These are phyloP conservation scores for Pandemis cinnamomeana DNA, from an alignment of 2,888 invertebrate species.

Conservation along the genomic window DNA sequence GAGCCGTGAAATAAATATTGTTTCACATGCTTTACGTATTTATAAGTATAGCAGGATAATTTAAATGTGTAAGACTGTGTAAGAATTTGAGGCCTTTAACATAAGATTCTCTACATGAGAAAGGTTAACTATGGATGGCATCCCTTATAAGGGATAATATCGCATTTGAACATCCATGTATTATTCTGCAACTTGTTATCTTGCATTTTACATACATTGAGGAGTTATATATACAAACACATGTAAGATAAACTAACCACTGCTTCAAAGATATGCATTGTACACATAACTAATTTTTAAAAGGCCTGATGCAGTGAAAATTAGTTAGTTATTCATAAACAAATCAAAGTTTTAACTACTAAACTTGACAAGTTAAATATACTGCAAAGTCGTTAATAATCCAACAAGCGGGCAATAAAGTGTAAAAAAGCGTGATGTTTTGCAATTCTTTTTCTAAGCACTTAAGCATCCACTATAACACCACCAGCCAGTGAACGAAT, in stretches of 20 bases:
- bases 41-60: too few species aligned
- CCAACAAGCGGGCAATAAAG: not conserved
- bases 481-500: too few species aligned
- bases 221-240: too few species aligned
- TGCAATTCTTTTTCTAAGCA: slow-evolving; percentile 40
- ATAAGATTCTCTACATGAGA: too few species aligned
- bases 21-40: too few species aligned
- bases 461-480: not conserved
- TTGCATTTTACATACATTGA: too few species aligned
- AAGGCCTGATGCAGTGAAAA: not conserved
- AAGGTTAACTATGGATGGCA: too few species aligned
- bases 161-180: too few species aligned
- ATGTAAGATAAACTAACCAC: not conserved
- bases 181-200: too few species aligned
- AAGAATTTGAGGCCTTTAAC: not conserved
- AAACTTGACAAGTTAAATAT: not conserved
- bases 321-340: not conserved
- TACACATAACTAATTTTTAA: not conserved
- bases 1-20: too few species aligned
- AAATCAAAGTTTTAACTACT: not conserved
- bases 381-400: not conserved
- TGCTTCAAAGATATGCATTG: not conserved
- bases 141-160: too few species aligned
- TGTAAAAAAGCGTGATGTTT: not conserved
- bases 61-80: not conserved